Percentiles rank a stretch among this genome's conserved stretches.
These are phyloP conservation scores for Tineola bisselliella DNA, from an alignment of 2,888 invertebrate species.

Conservation along the genomic window DNA sequence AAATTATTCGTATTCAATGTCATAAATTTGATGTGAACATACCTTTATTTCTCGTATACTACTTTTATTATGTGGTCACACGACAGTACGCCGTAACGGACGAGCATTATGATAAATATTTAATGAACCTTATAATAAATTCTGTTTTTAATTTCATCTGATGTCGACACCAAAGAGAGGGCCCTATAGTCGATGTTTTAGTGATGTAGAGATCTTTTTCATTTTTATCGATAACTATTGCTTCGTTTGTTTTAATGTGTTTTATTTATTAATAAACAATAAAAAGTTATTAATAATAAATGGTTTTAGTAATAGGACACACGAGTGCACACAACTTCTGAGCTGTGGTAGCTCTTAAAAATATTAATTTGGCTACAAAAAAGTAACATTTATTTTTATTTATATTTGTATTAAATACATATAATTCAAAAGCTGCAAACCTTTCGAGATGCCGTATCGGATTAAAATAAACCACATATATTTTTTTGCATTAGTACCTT, in stretches of 20 bases:
- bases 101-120: conserved; percentile 54
- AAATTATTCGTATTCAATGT: too few relatives aligned
- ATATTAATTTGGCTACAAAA: neutral
- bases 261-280: neutral
- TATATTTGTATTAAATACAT: too few relatives aligned
- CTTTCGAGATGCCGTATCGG: too few relatives aligned
- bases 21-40: neutral
- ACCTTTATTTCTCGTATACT: conserved; percentile 33
- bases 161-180: conserved; percentile 32
- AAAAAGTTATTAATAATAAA: neutral
- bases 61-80: conserved; percentile 33
- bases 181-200: neutral
- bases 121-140: conserved; percentile 59
- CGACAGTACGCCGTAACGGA: conserved; percentile 20
- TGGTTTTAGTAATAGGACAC: too few relatives aligned
- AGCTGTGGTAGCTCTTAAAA: conserved; percentile 3
- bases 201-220: neutral
- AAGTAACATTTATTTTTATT: too few relatives aligned
- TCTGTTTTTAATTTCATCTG: conserved; percentile 61
- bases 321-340: neutral
- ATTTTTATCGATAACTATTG: neutral
- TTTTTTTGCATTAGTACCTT: too few relatives aligned
- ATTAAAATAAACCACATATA: too few relatives aligned
- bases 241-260: neutral
- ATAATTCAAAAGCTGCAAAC: too few relatives aligned